Percentiles rank a stretch among this genome's conserved stretches.
Evolutionary conservation across 1,140 invertebrate genomes (phyloP).

Genomic region (Agrypnia vestita): DNA sequence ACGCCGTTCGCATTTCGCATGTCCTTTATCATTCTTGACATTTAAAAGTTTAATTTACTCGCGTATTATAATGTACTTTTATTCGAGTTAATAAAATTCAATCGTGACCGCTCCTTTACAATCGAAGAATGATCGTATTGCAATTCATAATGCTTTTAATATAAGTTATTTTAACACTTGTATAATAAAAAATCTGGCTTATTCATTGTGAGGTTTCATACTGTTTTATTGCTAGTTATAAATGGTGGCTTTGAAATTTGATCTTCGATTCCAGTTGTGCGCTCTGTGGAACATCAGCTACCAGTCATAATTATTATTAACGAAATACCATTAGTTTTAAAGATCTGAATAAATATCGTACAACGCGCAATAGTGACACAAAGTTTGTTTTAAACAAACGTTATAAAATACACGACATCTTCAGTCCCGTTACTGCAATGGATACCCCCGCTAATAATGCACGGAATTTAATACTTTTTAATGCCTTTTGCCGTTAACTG

Average conservation of each 20-base stretch:
- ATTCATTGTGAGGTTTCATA: constrained; percentile 43
- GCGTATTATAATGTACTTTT: constrained; percentile 37
- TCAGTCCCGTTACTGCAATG: constrained; percentile 15
- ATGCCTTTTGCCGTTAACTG: background rate
- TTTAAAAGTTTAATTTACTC: background rate
- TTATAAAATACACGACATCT: background rate
- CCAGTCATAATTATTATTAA: constrained; percentile 28
- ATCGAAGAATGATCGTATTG: constrained; percentile 41
- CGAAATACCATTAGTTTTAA: constrained; percentile 33
- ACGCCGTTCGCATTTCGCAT: too few species aligned
- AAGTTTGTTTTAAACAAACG: background rate
- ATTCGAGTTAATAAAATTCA: constrained; percentile 31
- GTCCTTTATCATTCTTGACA: background rate
- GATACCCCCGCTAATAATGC: background rate
- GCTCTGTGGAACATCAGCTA: constrained; percentile 15
- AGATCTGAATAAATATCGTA: constrained; percentile 11
- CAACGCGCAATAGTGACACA: background rate
- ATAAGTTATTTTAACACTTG: constrained; percentile 42
- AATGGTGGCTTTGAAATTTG: constrained; percentile 44
- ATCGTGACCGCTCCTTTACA: constrained; percentile 42
- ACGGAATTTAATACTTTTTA: background rate
- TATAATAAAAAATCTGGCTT: constrained; percentile 16
- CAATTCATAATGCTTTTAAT: constrained; percentile 41
- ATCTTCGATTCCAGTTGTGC: constrained; percentile 29
- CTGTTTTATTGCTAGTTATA: constrained; percentile 41